Base-by-base conservation (phyloP, 1,140 invertebrate genomes). In the Subanguina moxae region DNA sequence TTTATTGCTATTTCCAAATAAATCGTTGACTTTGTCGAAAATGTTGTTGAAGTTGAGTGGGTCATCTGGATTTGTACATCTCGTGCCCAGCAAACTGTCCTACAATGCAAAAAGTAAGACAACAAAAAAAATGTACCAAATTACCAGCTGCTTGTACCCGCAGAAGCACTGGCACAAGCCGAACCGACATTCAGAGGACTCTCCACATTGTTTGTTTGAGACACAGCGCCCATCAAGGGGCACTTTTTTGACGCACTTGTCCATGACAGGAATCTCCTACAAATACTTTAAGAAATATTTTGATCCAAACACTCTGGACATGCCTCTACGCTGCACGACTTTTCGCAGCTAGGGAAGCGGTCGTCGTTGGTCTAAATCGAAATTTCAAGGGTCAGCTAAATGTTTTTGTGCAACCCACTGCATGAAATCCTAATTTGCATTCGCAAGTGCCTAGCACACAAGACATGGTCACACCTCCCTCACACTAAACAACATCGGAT, bases 161-260 rank as follows among this genome's bases (percentile, higher is more conserved):
- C 80, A 82, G 32, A 75, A 58, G 62, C 80, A 82, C 58, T 82
- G 80, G 65, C 80, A 82, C 15, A 82, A 62, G 19, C 80, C 80
- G 57, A 78, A 82, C 38, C 80, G 76, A 68, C 80, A 82, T 61
- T 82, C 80, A 11, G 80, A 64, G 17, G 42, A 42, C 1, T 72
- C 61, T 9, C 78, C 76, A 43, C 80, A 82, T 52, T 82, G 80
- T 61, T 81, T 80, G 59, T 70, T 78, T 25, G 62, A 65, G 25
- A 72, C 67, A 65, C 80, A 82, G 5, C 78, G 62, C 17, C 75
- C 62, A 30, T 67, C 75, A 0, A 82, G 63, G 19, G 70, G 58
- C 19, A 74, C 62, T 45, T 75, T 78, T 42, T 62, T 57, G 17
- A 82, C 28, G 52, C 80, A 82, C 57, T 66, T 74, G 61, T 82